These are phyloP conservation scores for Guaruba guarouba DNA, from an alignment of 2,113 vertebrate species.

Conservation along the genomic window DNA sequence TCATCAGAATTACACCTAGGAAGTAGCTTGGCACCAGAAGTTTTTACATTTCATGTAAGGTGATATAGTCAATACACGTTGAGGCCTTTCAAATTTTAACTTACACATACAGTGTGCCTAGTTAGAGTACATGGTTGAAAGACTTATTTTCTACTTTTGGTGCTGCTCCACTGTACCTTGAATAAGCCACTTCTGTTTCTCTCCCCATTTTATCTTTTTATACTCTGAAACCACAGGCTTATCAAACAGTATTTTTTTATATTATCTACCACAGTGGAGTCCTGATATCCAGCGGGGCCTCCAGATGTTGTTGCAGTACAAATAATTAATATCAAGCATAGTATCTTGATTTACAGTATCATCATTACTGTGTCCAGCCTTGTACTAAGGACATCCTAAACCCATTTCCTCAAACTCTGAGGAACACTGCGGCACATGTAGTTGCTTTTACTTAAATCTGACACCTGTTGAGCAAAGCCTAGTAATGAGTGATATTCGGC, in stretches of 20 bases:
- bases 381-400: neutral
- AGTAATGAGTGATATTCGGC: neutral
- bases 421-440: neutral
- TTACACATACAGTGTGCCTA: neutral
- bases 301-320: neutral
- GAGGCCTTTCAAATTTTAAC: neutral
- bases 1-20: neutral
- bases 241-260: neutral
- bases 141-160: neutral
- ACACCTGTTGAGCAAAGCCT: neutral
- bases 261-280: neutral
- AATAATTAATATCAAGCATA: constrained; percentile 10
- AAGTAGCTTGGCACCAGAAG: neutral
- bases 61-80: neutral
- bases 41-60: neutral
- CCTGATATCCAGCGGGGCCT: neutral
- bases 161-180: neutral
- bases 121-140: neutral
- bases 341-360: neutral
- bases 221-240: neutral
- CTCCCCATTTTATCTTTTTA: neutral
- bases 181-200: neutral
- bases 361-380: neutral
- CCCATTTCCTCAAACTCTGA: neutral
- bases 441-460: neutral